phyloP scores from a whole-genome alignment of 2,797 vertebrate genomes.

The Pseudopleuronectes americanus region DNA sequence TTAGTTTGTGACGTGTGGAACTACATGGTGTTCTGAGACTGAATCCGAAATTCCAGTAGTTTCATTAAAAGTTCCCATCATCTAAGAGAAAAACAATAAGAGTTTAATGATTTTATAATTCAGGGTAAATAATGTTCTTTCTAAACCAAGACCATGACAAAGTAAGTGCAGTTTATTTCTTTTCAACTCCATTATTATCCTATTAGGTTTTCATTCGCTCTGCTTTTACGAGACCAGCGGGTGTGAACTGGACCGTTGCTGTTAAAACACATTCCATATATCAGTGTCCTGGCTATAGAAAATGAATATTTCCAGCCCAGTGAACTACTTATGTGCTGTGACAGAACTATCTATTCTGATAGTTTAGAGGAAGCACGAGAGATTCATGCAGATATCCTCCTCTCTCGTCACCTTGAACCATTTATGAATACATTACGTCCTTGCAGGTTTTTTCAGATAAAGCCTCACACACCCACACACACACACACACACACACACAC shows the following conservation, averaged over 20 bases:
- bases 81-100: too few species aligned
- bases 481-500: not conserved
- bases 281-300: conserved; percentile 65
- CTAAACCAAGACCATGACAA: not conserved
- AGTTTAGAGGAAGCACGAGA: conserved; percentile 59
- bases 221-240: conserved; percentile 30
- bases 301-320: conserved; percentile 71
- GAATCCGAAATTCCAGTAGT: too few species aligned
- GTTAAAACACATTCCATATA: conserved; percentile 62
- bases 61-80: too few species aligned
- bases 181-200: conserved; percentile 26
- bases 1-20: too few species aligned
- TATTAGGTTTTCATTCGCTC: conserved; percentile 12
- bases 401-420: conserved; percentile 68
- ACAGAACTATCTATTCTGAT: conserved; percentile 76
- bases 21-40: too few species aligned
- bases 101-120: not conserved
- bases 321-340: conserved; percentile 62
- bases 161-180: conserved; percentile 25
- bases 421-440: conserved; percentile 48
- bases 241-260: conserved; percentile 56
- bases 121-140: not conserved
- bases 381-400: conserved; percentile 46
- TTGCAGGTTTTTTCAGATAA: conserved; percentile 8
- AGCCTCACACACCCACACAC: not conserved